phyloP scores from a whole-genome alignment of 1,140 invertebrate genomes.

The Spodoptera litura region DNA sequence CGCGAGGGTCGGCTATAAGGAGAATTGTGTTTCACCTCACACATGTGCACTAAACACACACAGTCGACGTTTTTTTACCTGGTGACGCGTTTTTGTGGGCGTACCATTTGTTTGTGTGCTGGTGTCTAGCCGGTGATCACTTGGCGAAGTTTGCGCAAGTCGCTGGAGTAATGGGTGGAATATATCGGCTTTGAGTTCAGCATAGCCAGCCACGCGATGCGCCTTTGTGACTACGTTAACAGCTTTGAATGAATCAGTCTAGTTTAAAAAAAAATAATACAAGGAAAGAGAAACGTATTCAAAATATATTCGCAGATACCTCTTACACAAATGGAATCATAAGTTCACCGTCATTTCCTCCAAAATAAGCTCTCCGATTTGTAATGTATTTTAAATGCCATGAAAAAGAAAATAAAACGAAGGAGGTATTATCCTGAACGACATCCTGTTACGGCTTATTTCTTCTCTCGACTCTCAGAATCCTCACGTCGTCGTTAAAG shows the following conservation, averaged over 20 bases:
- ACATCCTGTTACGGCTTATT: slow-evolving; percentile 84
- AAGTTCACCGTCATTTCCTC: slow-evolving; percentile 30
- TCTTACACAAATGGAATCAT: slow-evolving; percentile 8
- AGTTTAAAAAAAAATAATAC: slow-evolving; percentile 13
- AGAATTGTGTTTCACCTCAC: slow-evolving; percentile 64
- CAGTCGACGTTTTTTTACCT: slow-evolving; percentile 71
- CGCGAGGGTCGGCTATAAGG: slow-evolving; percentile 73
- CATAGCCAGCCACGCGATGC: slow-evolving; percentile 49
- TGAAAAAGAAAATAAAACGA: slow-evolving; percentile 74
- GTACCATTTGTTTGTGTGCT: slow-evolving; percentile 66
- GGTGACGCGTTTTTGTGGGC: slow-evolving; percentile 70
- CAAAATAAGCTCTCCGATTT: slow-evolving; percentile 30
- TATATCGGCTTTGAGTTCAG: slow-evolving; percentile 65
- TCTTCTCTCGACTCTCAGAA: slow-evolving; percentile 78
- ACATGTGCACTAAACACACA: slow-evolving; percentile 72
- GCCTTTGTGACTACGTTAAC: slow-evolving; percentile 58
- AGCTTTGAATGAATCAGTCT: slow-evolving; percentile 51
- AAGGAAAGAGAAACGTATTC: background rate
- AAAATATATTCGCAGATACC: background rate
- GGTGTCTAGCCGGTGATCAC: slow-evolving; percentile 66
- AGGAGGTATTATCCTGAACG: slow-evolving; percentile 82
- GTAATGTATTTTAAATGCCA: slow-evolving; percentile 42
- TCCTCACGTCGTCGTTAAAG: slow-evolving; percentile 83
- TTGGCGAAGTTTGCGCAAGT: slow-evolving; percentile 71
- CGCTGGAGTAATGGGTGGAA: slow-evolving; percentile 66